Base-by-base conservation (phyloP, 2,888 invertebrate species). In the Ferdinandea cuprea region DNA sequence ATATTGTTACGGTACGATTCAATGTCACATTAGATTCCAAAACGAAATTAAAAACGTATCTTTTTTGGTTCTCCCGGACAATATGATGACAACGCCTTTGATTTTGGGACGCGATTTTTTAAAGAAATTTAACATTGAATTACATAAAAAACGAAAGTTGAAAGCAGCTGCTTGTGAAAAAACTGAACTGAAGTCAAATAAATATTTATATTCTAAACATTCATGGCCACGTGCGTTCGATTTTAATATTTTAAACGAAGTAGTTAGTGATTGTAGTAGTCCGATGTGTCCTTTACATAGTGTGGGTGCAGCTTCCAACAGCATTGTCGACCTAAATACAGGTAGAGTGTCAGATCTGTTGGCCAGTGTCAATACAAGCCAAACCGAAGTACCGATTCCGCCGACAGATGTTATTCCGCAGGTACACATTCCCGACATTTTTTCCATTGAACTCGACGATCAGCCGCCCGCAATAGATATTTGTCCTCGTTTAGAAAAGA, bases 141-240 rank as follows among this genome's bases (percentile, higher is more conserved):
- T 40, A 40, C 13, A 40, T 8, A 13, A n/a, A n/a, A 40, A 40
- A 65, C 21, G 30, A 42, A 4, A 3, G 30, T 5, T 11, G 28
- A 4, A 9, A 30, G 13, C 28, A 11, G 0, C 21, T 21, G 37
- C 46, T 25, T n/a, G 35, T 30, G 32, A 44, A 63, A 35, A 11
- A 61, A 28, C 3, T 65, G 3, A 30, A 32, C 44, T 2, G 5
- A 44, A 15, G 37, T 56, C 25, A 25, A 73, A 9, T 11, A 5
- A 44, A 72, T 46, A 46, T 21, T 63, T 13, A 32, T 54, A 11
- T 35, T 35, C 35, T n/a, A 11, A 35, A 35, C 35, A 9, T 35
- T 35, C 35, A 35, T 35, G 35, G 35, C 35, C 1, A 35, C 6
- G 63, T 63, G 17, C 9, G 63, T 63, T 46, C 46, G 21, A n/a